Conservation (phyloP, 2,888 invertebrate genomes). For the Philhelius pedissequus region DNA sequence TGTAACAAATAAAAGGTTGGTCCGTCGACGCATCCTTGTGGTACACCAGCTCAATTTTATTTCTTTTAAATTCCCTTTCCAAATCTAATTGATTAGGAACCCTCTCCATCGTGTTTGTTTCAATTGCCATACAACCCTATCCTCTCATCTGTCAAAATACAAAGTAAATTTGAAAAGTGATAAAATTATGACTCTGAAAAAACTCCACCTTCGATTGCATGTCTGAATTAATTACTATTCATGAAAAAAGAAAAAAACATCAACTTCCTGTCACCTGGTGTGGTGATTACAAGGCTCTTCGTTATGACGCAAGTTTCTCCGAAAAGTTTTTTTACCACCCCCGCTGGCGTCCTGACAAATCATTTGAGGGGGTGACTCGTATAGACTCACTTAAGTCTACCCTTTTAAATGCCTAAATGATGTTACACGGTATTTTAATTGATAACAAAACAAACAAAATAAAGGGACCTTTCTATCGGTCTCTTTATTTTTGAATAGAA, state of each 20-base stretch:
- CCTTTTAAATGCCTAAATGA: slow-evolving; percentile 63
- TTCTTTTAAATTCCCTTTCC: neutral
- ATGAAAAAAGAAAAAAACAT: neutral
- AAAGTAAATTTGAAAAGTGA: slow-evolving; percentile 23
- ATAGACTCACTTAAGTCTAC: slow-evolving; percentile 45
- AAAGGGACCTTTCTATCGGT: neutral
- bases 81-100: neutral
- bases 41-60: no score
- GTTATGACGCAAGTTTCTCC: neutral
- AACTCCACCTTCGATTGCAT: slow-evolving; percentile 17
- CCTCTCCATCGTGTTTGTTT: neutral
- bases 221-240: slow-evolving; percentile 6
- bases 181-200: slow-evolving; percentile 17
- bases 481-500: neutral
- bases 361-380: neutral
- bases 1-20: no score
- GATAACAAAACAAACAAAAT: slow-evolving; percentile 38
- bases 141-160: neutral
- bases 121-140: neutral
- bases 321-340: neutral
- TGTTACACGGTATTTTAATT: slow-evolving; percentile 61
- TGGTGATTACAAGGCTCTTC: slow-evolving; percentile 21
- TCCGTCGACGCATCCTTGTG: no score
- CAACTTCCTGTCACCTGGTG: slow-evolving; percentile 11
- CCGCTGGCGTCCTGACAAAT: no score